Evolutionary conservation across 2,888 invertebrate species (phyloP), one percentile per base, ranked within the genome.

Genomic region (Harpalus rubripes): DNA sequence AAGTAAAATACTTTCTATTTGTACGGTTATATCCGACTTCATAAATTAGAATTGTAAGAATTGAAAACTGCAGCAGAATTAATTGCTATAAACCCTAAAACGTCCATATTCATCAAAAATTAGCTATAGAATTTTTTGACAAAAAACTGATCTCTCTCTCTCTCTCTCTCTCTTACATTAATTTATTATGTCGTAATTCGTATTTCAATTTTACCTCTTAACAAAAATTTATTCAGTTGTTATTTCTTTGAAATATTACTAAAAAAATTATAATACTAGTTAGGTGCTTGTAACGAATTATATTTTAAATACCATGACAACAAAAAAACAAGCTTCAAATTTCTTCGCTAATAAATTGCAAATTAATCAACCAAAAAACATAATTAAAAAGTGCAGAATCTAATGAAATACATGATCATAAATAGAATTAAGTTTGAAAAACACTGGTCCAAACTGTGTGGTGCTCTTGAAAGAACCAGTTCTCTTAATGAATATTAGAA

Each of bases 401-500:
- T 22, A 26, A 16, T 63, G 63, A 63, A 63, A 59, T 59, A 59
- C 59, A 15, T 8, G 15, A 18, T 12, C 59, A 59, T 59, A 59
- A 16, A 59, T 59, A 59, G 16, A 59, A 63, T 63, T 63, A 65
- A 16, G 81, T 81, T 81, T 81, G 68, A 81, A 41, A 74, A 76
- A 18, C 76, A 16, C 83, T 83, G 76, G 22, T 74, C 44, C 15
- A 41, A 63, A 26, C 65, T 65, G 65, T 39, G 39, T 15, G 41
- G 39, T 41, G 68, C 41, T 74, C 72, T 22, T 18, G 10, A 7
- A 58, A 32, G 59, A 83, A 84, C 84, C 76, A 78, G 84, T 84
- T 84, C 63, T 78, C 65, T 65, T 84, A 84, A 84, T 84, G 84
- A 84, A 84, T 84, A 84, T 84, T 84, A 78, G 84, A 78, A 78